phyloP scores from a whole-genome alignment of 2,888 invertebrate species.

The Ochropleura leucogaster region DNA sequence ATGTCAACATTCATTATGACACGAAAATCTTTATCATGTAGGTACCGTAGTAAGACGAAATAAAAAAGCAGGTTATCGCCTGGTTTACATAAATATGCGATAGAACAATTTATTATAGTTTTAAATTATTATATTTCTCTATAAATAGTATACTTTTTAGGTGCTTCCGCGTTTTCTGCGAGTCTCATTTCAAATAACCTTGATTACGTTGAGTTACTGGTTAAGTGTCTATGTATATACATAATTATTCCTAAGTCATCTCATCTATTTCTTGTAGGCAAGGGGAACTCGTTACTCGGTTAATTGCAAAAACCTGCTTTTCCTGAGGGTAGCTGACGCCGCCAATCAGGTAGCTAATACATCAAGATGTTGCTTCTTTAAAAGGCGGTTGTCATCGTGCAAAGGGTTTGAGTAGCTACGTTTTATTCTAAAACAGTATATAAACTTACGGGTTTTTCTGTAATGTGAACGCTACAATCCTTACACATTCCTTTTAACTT shows the following conservation, averaged over 20 bases:
- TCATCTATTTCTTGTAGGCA: slow-evolving; percentile 6
- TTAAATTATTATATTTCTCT: neutral
- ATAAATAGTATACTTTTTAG: neutral
- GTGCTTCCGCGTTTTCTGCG: neutral
- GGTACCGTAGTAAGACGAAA: slow-evolving; percentile 8
- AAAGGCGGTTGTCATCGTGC: neutral
- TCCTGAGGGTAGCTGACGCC: slow-evolving; percentile 19
- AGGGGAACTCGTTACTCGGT: slow-evolving; percentile 6
- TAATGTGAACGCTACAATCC: no score
- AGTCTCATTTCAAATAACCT: slow-evolving; percentile 19
- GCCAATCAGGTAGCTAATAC: slow-evolving; percentile 9
- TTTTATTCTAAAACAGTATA: neutral
- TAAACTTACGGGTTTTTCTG: no score
- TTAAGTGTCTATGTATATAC: neutral
- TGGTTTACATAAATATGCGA: slow-evolving; percentile 25
- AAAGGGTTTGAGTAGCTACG: neutral
- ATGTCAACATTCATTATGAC: slow-evolving; percentile 18
- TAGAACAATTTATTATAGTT: slow-evolving; percentile 7
- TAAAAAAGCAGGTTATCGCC: slow-evolving; percentile 35
- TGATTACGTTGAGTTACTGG: slow-evolving; percentile 15
- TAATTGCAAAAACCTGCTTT: slow-evolving; percentile 34
- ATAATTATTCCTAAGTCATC: neutral
- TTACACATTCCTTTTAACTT: no score
- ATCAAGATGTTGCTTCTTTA: slow-evolving; percentile 11
- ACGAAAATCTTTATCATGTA: slow-evolving; percentile 19